A percentile compares a stretch with the other conserved stretches of the same genome.
These are phyloP conservation scores for Apogon hyalosoma DNA, from an alignment of 2,797 vertebrate species.

Conservation along the genomic window DNA sequence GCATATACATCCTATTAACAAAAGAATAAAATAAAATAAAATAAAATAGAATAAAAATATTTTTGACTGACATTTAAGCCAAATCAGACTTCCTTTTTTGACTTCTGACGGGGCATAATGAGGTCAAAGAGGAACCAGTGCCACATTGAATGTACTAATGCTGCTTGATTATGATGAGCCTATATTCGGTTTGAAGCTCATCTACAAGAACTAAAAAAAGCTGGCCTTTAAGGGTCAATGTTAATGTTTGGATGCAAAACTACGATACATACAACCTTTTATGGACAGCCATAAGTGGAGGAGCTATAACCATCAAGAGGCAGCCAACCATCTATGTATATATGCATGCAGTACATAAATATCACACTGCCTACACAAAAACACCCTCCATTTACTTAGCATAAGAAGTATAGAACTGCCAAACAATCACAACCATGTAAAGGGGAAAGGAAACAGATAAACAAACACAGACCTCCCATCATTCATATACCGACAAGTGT, in stretches of 20 bases:
- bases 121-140: slow-evolving; percentile 15
- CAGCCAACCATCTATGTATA: not conserved
- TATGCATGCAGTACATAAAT: not conserved
- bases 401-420: slow-evolving; percentile 7
- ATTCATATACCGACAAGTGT: not conserved
- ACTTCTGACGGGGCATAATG: not conserved
- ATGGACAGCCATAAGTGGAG: too few species aligned
- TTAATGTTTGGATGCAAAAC: not conserved
- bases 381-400: not conserved
- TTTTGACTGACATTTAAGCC: not conserved
- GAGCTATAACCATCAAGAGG: not conserved
- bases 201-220: not conserved
- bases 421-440: slow-evolving; percentile 12
- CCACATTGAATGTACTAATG: not conserved
- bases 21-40: too few species aligned
- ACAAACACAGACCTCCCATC: slow-evolving; percentile 22
- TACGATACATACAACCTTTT: not conserved
- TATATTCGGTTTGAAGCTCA: not conserved
- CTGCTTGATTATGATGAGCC: not conserved
- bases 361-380: not conserved
- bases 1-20: not conserved
- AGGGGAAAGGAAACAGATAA: slow-evolving; percentile 1
- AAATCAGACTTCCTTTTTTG: slow-evolving; percentile 27
- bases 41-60: not conserved
- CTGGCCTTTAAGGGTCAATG: not conserved